A percentile compares a stretch with the other conserved stretches of the same genome.
Conservation (phyloP, 2,113 vertebrate species). For the Kryptolebias marmoratus region DNA sequence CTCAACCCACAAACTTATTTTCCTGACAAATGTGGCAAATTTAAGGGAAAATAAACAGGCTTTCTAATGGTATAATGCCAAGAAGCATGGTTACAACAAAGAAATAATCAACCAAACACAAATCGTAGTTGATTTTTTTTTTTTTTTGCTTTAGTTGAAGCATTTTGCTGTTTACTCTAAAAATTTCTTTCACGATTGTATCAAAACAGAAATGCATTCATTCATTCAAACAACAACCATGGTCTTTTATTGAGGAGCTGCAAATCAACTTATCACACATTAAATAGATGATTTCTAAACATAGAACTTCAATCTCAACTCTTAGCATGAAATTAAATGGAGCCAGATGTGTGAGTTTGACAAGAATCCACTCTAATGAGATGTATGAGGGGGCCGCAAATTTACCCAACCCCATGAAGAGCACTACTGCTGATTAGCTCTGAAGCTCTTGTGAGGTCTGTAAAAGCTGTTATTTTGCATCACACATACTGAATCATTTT, state of each 20-base stretch:
- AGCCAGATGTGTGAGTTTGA: slow-evolving; percentile 9
- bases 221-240: not conserved
- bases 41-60: no score
- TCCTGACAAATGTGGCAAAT: no score
- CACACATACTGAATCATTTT: slow-evolving; percentile 25
- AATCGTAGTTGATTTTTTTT: no score
- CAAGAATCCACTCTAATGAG: slow-evolving; percentile 29
- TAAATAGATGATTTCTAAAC: slow-evolving; percentile 16
- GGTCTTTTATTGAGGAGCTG: slow-evolving; percentile 7
- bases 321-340: slow-evolving; percentile 28
- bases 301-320: slow-evolving; percentile 23
- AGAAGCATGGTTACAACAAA: no score
- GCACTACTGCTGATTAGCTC: slow-evolving; percentile 49
- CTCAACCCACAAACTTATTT: no score
- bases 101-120: no score
- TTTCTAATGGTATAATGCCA: no score
- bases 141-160: not conserved
- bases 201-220: not conserved
- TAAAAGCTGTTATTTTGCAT: slow-evolving; percentile 18
- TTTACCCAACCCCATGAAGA: slow-evolving; percentile 39
- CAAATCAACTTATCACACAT: slow-evolving; percentile 16
- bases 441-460: slow-evolving; percentile 40
- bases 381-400: slow-evolving; percentile 19
- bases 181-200: not conserved
- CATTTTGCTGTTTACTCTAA: not conserved